Evolutionary conservation across 2,888 invertebrate genomes (phyloP).

Genomic region (Galeopsomyia nigrocyanea): DNA sequence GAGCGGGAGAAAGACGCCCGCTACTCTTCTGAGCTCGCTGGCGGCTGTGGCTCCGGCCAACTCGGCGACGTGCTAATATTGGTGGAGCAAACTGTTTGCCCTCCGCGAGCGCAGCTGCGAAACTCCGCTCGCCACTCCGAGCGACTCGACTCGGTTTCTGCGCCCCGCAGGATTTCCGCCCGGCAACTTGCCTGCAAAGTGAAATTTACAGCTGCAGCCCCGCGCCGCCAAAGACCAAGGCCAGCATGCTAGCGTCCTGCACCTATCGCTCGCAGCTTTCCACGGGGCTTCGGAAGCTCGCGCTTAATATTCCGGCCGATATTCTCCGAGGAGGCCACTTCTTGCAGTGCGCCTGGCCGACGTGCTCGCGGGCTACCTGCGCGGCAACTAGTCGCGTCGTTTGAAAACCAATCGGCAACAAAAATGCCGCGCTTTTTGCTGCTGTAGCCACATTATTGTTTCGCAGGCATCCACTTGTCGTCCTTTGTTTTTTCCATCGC

Average conservation of each 20-base stretch:
- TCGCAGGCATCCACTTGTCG: constrained; percentile 15
- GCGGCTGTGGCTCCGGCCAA: background rate
- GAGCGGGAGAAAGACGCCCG: background rate
- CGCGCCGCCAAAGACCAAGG: constrained; percentile 46
- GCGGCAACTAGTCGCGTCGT: background rate
- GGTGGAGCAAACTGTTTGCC: constrained; percentile 57
- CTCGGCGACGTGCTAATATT: constrained; percentile 57
- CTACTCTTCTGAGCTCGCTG: too few relatives aligned
- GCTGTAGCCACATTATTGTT: constrained; percentile 27
- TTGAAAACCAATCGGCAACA: constrained; percentile 32
- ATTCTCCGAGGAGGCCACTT: constrained; percentile 51
- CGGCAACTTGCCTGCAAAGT: constrained; percentile 61
- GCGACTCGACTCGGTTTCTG: too few relatives aligned
- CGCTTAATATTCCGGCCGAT: constrained; percentile 59
- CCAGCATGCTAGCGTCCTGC: constrained; percentile 4
- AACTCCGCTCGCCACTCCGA: constrained; percentile 34
- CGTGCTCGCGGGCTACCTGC: background rate
- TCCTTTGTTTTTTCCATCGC: too few relatives aligned
- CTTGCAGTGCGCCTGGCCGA: constrained; percentile 48
- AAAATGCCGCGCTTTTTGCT: constrained; percentile 17
- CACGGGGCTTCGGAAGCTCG: constrained; percentile 48
- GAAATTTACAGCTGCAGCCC: constrained; percentile 64
- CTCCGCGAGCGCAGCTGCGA: constrained; percentile 27
- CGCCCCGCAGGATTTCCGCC: constrained; percentile 52
- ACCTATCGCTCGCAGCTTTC: background rate